These are phyloP conservation scores for Labeo calbasu DNA, from an alignment of 2,797 vertebrate species.

Conservation along the genomic window DNA sequence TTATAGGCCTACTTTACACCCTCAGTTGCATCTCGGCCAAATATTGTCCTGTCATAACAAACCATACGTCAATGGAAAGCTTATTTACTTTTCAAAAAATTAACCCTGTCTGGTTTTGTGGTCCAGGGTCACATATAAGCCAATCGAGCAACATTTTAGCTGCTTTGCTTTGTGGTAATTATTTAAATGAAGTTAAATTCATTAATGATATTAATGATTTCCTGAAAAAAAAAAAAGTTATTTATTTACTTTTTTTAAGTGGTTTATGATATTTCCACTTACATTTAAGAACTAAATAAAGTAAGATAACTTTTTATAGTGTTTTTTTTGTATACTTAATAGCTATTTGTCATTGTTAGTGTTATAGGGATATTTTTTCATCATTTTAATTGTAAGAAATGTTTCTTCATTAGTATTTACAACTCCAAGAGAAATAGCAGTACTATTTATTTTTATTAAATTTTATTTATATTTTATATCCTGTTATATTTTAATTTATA, in stretches of 20 bases:
- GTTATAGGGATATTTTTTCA: neutral
- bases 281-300: neutral
- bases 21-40: too few relatives aligned
- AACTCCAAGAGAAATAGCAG: neutral
- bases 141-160: neutral
- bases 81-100: too few relatives aligned
- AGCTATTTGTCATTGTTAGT: neutral
- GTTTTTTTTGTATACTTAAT: neutral
- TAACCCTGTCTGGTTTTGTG: too few relatives aligned
- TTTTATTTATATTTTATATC: neutral
- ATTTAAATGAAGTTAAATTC: neutral
- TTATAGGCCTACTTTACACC: neutral
- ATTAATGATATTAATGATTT: neutral
- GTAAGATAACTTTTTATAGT: neutral
- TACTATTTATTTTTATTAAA: neutral
- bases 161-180: neutral
- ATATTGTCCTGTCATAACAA: too few relatives aligned
- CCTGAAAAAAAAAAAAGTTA: too few relatives aligned
- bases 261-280: neutral
- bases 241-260: neutral
- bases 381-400: neutral
- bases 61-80: too few relatives aligned
- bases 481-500: too few relatives aligned
- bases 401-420: neutral
- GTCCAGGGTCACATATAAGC: neutral